A percentile compares a stretch with the other conserved stretches of the same genome.
Evolutionary conservation across 1,140 invertebrate species (phyloP).

Genomic region (Ooceraea biroi): DNA sequence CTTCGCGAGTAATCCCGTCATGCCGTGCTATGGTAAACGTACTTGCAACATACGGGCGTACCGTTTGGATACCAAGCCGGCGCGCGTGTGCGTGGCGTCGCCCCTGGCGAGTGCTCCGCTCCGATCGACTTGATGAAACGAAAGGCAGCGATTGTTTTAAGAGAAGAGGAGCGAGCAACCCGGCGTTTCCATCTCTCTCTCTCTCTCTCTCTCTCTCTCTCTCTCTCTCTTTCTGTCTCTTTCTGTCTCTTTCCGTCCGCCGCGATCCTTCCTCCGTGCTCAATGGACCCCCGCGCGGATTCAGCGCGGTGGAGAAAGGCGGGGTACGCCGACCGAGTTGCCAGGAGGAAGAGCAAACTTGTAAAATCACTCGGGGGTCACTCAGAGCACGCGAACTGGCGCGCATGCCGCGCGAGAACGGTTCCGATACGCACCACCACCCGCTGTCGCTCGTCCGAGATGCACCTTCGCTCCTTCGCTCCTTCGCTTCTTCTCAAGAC

Average conservation of each 20-base stretch:
- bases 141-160: constrained; percentile 72
- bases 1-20: constrained; percentile 21
- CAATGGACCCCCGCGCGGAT: constrained; percentile 21
- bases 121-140: constrained; percentile 67
- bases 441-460: constrained; percentile 40
- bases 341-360: constrained; percentile 58
- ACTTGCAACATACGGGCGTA: constrained; percentile 27
- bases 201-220: constrained; percentile 1
- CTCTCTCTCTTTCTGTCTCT: neutral
- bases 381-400: constrained; percentile 54
- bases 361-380: constrained; percentile 62
- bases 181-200: constrained; percentile 46
- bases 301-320: constrained; percentile 48
- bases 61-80: constrained; percentile 61
- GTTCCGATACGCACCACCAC: constrained; percentile 53
- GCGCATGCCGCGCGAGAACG: constrained; percentile 42
- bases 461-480: constrained; percentile 47
- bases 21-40: neutral
- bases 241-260: neutral
- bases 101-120: constrained; percentile 46
- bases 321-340: constrained; percentile 23
- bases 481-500: constrained; percentile 34
- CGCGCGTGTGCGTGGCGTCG: constrained; percentile 55
- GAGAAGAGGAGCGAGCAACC: constrained; percentile 68
- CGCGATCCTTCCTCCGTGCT: constrained; percentile 31